Conservation (phyloP, 2,113 vertebrate genomes). For the Dromas ardeola region DNA sequence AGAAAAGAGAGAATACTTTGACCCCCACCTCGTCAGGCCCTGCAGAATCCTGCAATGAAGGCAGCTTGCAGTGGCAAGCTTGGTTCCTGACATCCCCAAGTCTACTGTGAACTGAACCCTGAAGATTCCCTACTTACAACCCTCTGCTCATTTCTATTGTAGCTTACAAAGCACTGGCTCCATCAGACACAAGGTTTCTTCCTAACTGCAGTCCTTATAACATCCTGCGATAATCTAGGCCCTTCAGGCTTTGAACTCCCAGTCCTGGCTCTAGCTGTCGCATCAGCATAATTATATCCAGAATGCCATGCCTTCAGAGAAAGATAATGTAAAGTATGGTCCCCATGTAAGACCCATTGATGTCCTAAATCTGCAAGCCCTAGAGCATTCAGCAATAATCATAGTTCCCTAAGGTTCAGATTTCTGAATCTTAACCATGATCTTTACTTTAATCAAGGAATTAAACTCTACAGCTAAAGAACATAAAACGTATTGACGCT, state of each 20-base stretch:
- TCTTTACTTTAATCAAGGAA: constrained; percentile 24
- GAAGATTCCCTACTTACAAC: neutral
- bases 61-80: neutral
- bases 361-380: neutral
- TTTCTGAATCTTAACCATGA: neutral
- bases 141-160: neutral
- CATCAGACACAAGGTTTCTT: neutral
- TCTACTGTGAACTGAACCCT: neutral
- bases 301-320: neutral
- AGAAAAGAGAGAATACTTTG: neutral
- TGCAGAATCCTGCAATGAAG: neutral
- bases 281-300: neutral
- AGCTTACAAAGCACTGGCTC: neutral
- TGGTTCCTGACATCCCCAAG: neutral
- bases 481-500: neutral
- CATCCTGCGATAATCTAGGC: neutral
- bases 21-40: neutral
- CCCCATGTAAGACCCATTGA: neutral
- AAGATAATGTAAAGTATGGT: neutral
- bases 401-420: neutral
- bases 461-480: constrained; percentile 15
- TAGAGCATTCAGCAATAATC: neutral
- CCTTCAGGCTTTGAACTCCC: neutral
- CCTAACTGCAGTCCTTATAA: neutral
- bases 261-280: neutral